These are phyloP conservation scores for Amblyjoppa proteus DNA, from an alignment of 2,888 invertebrate species.

Conservation along the genomic window DNA sequence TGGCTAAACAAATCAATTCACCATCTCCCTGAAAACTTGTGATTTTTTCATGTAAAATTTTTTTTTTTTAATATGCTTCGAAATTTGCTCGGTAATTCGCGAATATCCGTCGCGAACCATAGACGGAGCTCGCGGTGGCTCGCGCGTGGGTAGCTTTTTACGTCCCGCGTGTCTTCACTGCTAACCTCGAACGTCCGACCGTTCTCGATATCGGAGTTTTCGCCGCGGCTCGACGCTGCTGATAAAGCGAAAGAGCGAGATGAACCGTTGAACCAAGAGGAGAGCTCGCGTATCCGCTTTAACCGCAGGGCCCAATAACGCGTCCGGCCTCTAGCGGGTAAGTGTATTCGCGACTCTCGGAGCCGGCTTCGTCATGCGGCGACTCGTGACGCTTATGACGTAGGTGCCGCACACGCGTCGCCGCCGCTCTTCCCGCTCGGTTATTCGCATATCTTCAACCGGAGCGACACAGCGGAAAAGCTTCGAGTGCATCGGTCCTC, in stretches of 20 bases:
- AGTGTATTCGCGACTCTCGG: conserved; percentile 16
- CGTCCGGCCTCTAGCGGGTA: conserved; percentile 33
- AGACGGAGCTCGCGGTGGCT: conserved; percentile 28
- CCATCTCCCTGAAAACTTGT: neutral
- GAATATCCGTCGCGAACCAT: conserved; percentile 40
- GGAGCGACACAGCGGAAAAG: conserved; percentile 18
- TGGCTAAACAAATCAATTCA: neutral
- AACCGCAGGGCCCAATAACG: conserved; percentile 47
- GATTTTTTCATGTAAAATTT: neutral
- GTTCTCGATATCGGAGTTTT: conserved; percentile 55
- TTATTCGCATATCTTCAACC: conserved; percentile 42
- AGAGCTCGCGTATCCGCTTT: conserved; percentile 4
- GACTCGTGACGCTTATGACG: conserved; percentile 67
- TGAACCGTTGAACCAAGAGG: conserved; percentile 43
- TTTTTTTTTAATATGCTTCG: neutral
- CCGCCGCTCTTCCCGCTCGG: conserved; percentile 21
- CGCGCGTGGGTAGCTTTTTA: conserved; percentile 51
- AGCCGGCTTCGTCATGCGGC: conserved; percentile 57
- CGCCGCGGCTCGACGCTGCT: conserved; percentile 49
- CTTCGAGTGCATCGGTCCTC: conserved; percentile 25
- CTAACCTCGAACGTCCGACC: conserved; percentile 31
- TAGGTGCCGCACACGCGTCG: conserved; percentile 53
- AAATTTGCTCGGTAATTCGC: conserved; percentile 11
- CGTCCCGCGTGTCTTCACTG: conserved; percentile 50
- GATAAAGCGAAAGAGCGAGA: conserved; percentile 65